Base-by-base conservation (phyloP, 2,888 invertebrate genomes). In the Dynastes tityus region DNA sequence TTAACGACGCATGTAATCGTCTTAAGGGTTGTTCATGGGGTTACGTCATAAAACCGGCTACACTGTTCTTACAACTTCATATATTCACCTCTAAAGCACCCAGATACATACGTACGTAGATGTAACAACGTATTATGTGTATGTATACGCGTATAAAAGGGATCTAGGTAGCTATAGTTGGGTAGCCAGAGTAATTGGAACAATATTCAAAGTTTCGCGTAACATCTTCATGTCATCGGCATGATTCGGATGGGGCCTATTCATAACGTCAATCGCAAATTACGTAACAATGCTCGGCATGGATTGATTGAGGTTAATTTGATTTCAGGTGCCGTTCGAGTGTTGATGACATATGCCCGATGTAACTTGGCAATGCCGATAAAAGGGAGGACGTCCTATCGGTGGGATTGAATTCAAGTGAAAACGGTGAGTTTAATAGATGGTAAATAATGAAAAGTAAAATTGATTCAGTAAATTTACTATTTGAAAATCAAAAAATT, bases 1-100 rank as follows among this genome's bases (percentile, higher is more conserved):
- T 40, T 40, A 65, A 40, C 65, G 37, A 65, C 40, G 65, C 65
- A 16, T 65, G 40, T 65, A 65, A 65, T 65, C 40, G 40, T 65
- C 37, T 65, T 65, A 65, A 65, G 37, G n/a, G 37, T 40, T 65
- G 65, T 65, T 65, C 65, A 13, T 37, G 8, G 13, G 40, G 37
- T 37, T 40, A 29, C 40, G 40, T 65, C 65, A 40, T 40, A 65
- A 65, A 16, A 8, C 40, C 32, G 9, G 13, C 40, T 37, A 40
- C 65, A 11, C 65, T 16, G 32, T 16, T n/a, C 22, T 55, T n/a
- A 55, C 22, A 55, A 55, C 55, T 45, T 11, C 45, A 45, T 45
- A 45, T 8, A 45, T 45, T 45, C 45, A 11, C 8, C 11, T 11
- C 55, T 55, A 16, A n/a, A n/a, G n/a, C 55, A 4, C 55, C 6